These are phyloP conservation scores for Meriones psammophilus DNA, from an alignment of 2,797 vertebrate species.

Conservation along the genomic window DNA sequence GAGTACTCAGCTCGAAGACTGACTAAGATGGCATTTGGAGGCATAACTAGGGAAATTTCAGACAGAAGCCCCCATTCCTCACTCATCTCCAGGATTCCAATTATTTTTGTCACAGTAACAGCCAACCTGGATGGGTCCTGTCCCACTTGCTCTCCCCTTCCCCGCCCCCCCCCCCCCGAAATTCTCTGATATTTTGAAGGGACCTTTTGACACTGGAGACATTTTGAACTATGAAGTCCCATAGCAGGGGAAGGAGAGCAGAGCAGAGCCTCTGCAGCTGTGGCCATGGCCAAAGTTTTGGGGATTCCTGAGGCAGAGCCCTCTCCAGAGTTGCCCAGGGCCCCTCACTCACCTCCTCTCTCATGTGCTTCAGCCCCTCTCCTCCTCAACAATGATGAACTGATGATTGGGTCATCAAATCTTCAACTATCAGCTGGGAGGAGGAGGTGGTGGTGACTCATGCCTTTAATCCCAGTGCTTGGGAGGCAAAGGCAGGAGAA, in stretches of 20 bases:
- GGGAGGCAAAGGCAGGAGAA: no score
- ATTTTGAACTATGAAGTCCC: neutral
- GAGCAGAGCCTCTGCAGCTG: neutral
- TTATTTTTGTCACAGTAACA: neutral
- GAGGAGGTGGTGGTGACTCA: no score
- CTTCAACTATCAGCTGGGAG: neutral
- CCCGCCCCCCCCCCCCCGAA: no score
- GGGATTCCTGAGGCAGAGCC: neutral
- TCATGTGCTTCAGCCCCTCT: neutral
- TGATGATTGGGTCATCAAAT: neutral
- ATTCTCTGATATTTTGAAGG: slow-evolving; percentile 12
- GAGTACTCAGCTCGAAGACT: no score
- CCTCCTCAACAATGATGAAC: neutral
- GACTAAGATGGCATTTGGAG: neutral
- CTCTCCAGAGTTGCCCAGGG: neutral
- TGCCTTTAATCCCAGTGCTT: no score
- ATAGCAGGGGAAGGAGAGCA: neutral
- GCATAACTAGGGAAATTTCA: neutral
- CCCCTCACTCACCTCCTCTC: neutral
- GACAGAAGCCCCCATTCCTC: neutral
- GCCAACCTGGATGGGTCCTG: neutral
- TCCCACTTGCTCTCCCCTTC: neutral
- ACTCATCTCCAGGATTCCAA: neutral
- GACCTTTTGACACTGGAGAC: neutral
- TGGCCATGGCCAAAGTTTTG: neutral